Base-by-base conservation (phyloP, 2,113 vertebrate genomes). In the Brachyistius frenatus region DNA sequence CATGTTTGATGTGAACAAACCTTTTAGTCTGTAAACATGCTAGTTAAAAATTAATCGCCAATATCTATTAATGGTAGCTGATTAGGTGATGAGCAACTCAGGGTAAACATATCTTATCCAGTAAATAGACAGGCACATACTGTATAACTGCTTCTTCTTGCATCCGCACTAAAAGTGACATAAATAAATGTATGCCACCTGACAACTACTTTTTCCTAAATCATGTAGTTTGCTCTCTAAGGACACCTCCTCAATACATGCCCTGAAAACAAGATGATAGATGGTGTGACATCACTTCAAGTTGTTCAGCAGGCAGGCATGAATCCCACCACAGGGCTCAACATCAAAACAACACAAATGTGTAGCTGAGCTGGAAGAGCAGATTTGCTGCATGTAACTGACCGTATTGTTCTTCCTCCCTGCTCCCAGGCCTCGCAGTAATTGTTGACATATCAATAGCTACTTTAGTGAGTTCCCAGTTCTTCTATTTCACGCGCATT, bases 21-120 rank as follows among this genome's bases (percentile, higher is more conserved):
- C 86, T 69, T 69, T 81, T 35, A 56, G 56, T 61, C 71, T 57
- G 75, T 60, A 78, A 86, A 78, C 77, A 73, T 54, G 84, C 41
- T 44, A 44, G 10, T 69, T 57, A 75, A 76, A 72, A n/a, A 53
- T 53, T 76, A 71, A 54, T 50, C 41, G 61, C 39, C 71, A 53
- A 4, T 33, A 64, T 78, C 2, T 77, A 91, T 62, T 69, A 70
- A 73, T 86, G 64, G 2, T 14, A 44, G 56, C 5, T 68, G n/a
- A 60, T 83, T 11, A 67, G 7, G 7, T 33, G 35, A 71, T 89
- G 87, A 83, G 54, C n/a, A 52, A 5, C 37, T 78, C 49, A 37
- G 44, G 49, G 41, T 39, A 53, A 30, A 65, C 65, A 5, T 14
- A n/a, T 80, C 14, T 4, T 6, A 70, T 11, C 60, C 60, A 39